phyloP scores from a whole-genome alignment of 2,888 invertebrate species.

The Drosophila fungiperda region DNA sequence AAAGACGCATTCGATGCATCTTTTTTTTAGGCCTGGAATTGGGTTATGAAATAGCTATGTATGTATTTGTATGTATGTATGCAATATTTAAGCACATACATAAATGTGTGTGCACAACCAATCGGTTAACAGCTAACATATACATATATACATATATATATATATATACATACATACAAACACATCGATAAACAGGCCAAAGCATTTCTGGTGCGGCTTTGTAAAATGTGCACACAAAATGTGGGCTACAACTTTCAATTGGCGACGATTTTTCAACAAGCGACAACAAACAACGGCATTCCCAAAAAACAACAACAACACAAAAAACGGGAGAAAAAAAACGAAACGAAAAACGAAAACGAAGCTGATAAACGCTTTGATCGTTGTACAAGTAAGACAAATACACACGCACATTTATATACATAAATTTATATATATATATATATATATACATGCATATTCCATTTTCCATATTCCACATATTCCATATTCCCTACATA shows the following conservation, averaged over 20 bases:
- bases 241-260: conserved; percentile 74
- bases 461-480: conserved; percentile 9
- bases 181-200: conserved; percentile 43
- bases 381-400: conserved; percentile 26
- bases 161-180: not conserved
- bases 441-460: not conserved
- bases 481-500: not conserved
- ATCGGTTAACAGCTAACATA: conserved; percentile 15
- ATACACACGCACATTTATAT: not conserved
- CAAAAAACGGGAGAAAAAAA: conserved; percentile 1
- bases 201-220: conserved; percentile 41
- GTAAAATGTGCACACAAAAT: conserved; percentile 47
- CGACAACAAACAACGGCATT: conserved; percentile 7
- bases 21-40: conserved; percentile 28
- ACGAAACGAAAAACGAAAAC: conserved; percentile 41
- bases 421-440: not conserved
- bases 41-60: conserved; percentile 29
- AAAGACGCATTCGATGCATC: conserved; percentile 7
- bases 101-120: conserved; percentile 28
- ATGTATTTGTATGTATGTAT: not conserved
- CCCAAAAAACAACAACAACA: conserved; percentile 5
- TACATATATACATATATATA: not conserved
- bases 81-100: conserved; percentile 11
- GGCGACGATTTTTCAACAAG: conserved; percentile 33
- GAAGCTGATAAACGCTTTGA: conserved; percentile 67